Base-by-base conservation (phyloP, 2,888 invertebrate genomes). In the Cryptophagus acutangulus region DNA sequence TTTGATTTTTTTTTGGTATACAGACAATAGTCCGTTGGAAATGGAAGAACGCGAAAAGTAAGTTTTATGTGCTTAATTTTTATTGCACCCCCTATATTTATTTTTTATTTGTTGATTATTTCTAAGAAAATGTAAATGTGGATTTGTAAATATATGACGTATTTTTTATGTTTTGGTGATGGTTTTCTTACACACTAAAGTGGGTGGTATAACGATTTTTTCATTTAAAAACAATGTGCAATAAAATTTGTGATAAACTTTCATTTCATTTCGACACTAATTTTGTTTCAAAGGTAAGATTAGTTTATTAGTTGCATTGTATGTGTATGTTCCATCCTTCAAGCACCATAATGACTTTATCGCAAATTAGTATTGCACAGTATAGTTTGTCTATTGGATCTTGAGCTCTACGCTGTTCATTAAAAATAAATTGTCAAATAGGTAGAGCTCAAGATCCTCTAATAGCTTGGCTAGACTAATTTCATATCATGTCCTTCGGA, bases 41-140 rank as follows among this genome's bases (percentile, higher is more conserved):
- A 74, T 86, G 78, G 85, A 86, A 71, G 86, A 87, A 72, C 77
- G 86, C 66, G 86, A 87, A 73, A 87, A 87, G 87, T 87, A 81
- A 87, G 87, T 86, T 48, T 46, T 35, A n/a, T n/a, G n/a, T n/a
- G n/a, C n/a, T n/a, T n/a, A n/a, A n/a, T n/a, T n/a, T n/a, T n/a
- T n/a, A n/a, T n/a, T n/a, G n/a, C n/a, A n/a, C n/a, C n/a, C n/a
- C n/a, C n/a, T n/a, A n/a, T n/a, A n/a, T n/a, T n/a, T n/a, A n/a
- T n/a, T n/a, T 37, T 33, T 29, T 9, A 12, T 20, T 31, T 10
- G 10, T 35, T 15, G 20, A 18, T 24, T 24, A 28, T 25, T 33
- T 25, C 9, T 25, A n/a, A n/a, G n/a, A n/a, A n/a, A n/a, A n/a
- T 36, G 17, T 33, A 13, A 38, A 16, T 28, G 17, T 34, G 10